A percentile compares a stretch with the other conserved stretches of the same genome.
Conservation (phyloP, 2,797 vertebrate genomes). For the Amblyraja radiata region DNA sequence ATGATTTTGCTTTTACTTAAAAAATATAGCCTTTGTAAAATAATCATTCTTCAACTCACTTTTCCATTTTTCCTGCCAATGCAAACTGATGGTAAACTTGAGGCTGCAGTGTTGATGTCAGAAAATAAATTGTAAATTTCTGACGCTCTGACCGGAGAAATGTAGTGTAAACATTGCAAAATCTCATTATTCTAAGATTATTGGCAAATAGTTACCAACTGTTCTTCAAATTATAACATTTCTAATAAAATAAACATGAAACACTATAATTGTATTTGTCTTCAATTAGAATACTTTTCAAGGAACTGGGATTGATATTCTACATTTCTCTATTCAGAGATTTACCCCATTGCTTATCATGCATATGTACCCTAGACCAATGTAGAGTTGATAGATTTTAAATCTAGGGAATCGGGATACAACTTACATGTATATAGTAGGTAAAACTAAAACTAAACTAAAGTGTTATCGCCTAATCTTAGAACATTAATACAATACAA, state of each 20-base stretch:
- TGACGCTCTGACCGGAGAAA: conserved; percentile 55
- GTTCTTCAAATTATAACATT: not conserved
- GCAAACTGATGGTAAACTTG: conserved; percentile 63
- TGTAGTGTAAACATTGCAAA: conserved; percentile 52
- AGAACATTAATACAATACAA: no score
- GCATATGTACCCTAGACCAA: no score
- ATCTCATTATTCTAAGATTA: conserved; percentile 56
- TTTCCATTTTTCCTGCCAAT: conserved; percentile 68
- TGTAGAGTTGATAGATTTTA: not conserved
- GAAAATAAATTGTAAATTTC: conserved; percentile 60
- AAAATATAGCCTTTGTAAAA: conserved; percentile 53
- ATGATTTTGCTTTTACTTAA: conserved; percentile 52
- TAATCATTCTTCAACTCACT: conserved; percentile 60
- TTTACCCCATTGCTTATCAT: no score
- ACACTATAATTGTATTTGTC: not conserved
- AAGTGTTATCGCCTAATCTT: not conserved
- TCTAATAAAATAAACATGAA: not conserved
- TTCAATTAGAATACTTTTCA: not conserved
- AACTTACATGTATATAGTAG: not conserved
- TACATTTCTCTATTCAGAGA: not conserved
- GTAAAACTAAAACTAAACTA: not conserved
- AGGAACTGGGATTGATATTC: not conserved
- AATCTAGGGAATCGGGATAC: not conserved
- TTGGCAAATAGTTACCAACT: not conserved
- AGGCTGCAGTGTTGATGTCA: conserved; percentile 47